A percentile compares a stretch with the other conserved stretches of the same genome.
Conservation (phyloP, 2,113 vertebrate species). For the Halcyon malimbica region DNA sequence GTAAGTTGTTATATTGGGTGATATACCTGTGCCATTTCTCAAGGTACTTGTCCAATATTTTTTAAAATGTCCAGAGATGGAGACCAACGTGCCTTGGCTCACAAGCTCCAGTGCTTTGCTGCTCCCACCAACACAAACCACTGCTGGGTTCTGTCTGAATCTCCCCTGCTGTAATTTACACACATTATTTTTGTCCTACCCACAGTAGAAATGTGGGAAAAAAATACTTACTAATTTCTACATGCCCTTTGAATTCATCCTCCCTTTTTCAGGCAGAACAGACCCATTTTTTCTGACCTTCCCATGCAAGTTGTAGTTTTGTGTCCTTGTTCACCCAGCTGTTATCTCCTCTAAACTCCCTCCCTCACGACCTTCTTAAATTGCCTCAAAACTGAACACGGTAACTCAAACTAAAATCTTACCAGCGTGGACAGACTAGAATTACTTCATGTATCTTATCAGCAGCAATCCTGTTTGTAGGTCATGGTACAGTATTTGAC, state of each 20-base stretch:
- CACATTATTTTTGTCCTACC: neutral
- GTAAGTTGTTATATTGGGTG: neutral
- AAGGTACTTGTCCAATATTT: neutral
- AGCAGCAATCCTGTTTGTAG: neutral
- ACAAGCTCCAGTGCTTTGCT: neutral
- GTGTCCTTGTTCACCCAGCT: neutral
- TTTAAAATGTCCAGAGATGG: neutral
- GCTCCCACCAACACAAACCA: neutral
- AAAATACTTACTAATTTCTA: neutral
- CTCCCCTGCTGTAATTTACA: neutral
- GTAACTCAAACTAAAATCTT: neutral
- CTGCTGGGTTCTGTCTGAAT: neutral
- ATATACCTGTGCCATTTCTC: neutral
- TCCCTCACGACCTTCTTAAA: neutral
- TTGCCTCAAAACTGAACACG: neutral
- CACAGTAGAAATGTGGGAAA: neutral
- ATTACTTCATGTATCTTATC: neutral
- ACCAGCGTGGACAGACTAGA: neutral
- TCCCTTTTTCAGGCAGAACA: neutral
- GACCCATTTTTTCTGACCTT: neutral
- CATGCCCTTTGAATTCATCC: neutral
- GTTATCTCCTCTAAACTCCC: neutral
- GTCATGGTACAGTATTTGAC: neutral
- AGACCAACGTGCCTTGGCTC: rapidly evolving
- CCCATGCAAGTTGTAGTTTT: neutral